Conservation (phyloP, 2,797 vertebrate species). For the Pelodytes ibericus region DNA sequence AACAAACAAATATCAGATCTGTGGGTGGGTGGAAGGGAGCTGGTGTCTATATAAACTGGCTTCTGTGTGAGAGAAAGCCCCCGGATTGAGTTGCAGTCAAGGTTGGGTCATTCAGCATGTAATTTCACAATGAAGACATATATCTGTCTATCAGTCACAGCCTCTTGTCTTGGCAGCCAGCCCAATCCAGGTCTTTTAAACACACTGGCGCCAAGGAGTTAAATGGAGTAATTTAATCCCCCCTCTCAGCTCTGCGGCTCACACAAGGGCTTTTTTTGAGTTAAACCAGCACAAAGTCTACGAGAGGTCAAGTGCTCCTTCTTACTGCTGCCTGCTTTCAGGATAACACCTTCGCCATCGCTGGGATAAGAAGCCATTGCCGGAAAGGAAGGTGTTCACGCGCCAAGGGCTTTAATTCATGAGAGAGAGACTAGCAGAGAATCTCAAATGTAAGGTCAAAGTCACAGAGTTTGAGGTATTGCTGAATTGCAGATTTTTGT, state of each 20-base stretch:
- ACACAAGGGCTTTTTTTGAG: constrained; percentile 32
- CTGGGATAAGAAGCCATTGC: too few relatives aligned
- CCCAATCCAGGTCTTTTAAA: constrained; percentile 37
- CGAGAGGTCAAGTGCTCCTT: constrained; percentile 25
- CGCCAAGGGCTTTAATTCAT: too few relatives aligned
- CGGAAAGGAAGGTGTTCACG: too few relatives aligned
- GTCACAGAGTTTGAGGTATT: too few relatives aligned
- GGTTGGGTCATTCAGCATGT: not conserved
- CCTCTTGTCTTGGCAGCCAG: constrained; percentile 18
- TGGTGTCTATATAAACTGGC: too few relatives aligned
- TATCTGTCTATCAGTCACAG: not conserved
- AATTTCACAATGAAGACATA: constrained; percentile 17
- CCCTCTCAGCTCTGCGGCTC: constrained; percentile 31
- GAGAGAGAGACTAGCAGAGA: too few relatives aligned
- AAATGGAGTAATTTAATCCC: constrained; percentile 51
- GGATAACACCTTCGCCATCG: too few relatives aligned
- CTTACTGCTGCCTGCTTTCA: not conserved
- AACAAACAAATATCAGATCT: too few relatives aligned
- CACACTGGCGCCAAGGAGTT: constrained; percentile 46
- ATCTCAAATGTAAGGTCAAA: too few relatives aligned
- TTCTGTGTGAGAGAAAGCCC: too few relatives aligned
- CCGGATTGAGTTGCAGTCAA: not conserved
- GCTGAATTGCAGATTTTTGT: too few relatives aligned
- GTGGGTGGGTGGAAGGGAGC: too few relatives aligned
- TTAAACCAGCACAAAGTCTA: constrained; percentile 44